Percentiles rank a stretch among this genome's conserved stretches.
Evolutionary conservation across 2,888 invertebrate genomes (phyloP).

Genomic region (Choreutis nemorana): DNA sequence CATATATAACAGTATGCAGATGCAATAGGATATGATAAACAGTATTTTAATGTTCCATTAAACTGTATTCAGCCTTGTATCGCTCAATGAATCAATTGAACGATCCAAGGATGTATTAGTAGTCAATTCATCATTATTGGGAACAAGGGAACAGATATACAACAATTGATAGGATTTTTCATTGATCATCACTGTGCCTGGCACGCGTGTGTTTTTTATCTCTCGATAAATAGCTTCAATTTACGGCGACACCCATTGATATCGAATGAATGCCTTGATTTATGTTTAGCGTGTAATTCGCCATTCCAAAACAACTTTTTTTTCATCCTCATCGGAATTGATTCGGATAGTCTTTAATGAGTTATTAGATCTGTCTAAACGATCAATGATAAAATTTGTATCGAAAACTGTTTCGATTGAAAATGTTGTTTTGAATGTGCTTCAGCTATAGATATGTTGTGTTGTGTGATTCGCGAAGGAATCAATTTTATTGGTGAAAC

Average conservation of each 20-base stretch:
- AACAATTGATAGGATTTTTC: conserved; percentile 39
- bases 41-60: conserved; percentile 48
- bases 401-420: too few species aligned
- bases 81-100: conserved; percentile 9
- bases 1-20: conserved; percentile 39
- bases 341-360: conserved; percentile 30
- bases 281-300: conserved; percentile 44
- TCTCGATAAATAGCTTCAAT: conserved; percentile 47
- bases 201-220: conserved; percentile 46
- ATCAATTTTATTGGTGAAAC: conserved; percentile 63
- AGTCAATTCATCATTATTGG: conserved; percentile 41
- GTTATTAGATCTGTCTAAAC: conserved; percentile 23
- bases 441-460: not conserved
- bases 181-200: conserved; percentile 38
- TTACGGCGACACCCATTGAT: conserved; percentile 45
- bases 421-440: not conserved
- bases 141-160: conserved; percentile 43
- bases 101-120: conserved; percentile 17
- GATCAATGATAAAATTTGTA: too few species aligned
- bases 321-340: conserved; percentile 21
- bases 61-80: conserved; percentile 31
- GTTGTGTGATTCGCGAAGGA: conserved; percentile 37
- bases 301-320: conserved; percentile 34
- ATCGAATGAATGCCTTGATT: conserved; percentile 44
- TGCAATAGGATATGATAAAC: conserved; percentile 36